A percentile compares a stretch with the other conserved stretches of the same genome.
phyloP scores from a whole-genome alignment of 2,113 vertebrate genomes.

The Patagioenas fasciata region DNA sequence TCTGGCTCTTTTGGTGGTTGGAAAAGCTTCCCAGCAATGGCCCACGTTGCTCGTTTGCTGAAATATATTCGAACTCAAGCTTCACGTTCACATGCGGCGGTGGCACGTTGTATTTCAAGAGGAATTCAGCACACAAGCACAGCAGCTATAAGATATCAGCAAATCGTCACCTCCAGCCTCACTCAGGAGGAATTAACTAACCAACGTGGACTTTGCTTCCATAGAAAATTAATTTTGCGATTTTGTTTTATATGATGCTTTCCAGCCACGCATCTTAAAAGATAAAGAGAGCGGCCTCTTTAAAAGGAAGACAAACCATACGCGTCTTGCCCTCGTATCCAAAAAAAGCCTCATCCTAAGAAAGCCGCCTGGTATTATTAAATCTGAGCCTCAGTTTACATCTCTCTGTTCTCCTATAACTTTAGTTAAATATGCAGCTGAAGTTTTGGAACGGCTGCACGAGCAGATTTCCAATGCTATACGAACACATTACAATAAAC shows the following conservation, averaged over 20 bases:
- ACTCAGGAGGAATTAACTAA: neutral
- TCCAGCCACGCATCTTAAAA: neutral
- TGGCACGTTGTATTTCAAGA: neutral
- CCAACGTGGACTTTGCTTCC: neutral
- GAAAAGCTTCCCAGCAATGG: neutral
- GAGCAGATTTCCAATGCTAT: neutral
- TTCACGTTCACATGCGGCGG: neutral
- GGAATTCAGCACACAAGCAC: neutral
- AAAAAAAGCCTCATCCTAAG: neutral
- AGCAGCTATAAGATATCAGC: neutral
- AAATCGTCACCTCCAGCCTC: neutral
- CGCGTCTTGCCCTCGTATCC: neutral
- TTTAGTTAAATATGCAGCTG: neutral
- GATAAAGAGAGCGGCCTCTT: neutral
- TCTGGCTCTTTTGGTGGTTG: neutral
- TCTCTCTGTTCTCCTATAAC: neutral
- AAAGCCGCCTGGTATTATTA: neutral
- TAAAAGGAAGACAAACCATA: neutral
- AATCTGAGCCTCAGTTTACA: neutral
- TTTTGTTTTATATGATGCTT: neutral
- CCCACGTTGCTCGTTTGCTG: neutral
- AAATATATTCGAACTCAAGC: neutral
- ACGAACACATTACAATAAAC: neutral
- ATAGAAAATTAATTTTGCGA: neutral
- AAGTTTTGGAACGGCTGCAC: neutral